A percentile compares a stretch with the other conserved stretches of the same genome.
Evolutionary conservation across 2,797 vertebrate species (phyloP).

Genomic region (Microhierax caerulescens): DNA sequence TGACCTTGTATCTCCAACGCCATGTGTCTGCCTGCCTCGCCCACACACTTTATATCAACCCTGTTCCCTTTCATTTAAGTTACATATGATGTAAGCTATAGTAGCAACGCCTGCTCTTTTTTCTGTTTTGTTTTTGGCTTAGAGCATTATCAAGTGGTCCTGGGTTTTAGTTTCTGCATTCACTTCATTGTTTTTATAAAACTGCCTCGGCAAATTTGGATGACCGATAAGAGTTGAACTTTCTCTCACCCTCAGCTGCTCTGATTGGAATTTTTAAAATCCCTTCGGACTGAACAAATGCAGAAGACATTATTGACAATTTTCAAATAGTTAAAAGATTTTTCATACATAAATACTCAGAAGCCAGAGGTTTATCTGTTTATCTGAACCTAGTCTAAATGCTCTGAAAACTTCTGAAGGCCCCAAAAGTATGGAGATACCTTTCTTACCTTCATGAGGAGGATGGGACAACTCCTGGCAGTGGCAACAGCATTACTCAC

Average conservation of each 20-base stretch:
- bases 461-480: neutral
- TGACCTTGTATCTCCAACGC: neutral
- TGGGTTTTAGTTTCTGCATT: neutral
- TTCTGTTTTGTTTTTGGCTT: neutral
- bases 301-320: neutral
- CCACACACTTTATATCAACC: rapidly evolving
- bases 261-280: neutral
- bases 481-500: neutral
- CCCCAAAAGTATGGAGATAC: neutral
- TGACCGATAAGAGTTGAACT: neutral
- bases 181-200: neutral
- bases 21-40: neutral
- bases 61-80: neutral
- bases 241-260: neutral
- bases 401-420: neutral
- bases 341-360: neutral
- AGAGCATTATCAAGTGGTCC: neutral
- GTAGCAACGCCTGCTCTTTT: neutral
- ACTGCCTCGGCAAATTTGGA: neutral
- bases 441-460: neutral
- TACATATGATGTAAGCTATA: neutral
- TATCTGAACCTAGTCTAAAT: neutral
- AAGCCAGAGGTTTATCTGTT: neutral
- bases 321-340: neutral
- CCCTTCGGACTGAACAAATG: neutral